Evolutionary conservation across 2,888 invertebrate species (phyloP), one percentile per base, ranked within the genome.

Genomic region (Mactromeris polynyma): DNA sequence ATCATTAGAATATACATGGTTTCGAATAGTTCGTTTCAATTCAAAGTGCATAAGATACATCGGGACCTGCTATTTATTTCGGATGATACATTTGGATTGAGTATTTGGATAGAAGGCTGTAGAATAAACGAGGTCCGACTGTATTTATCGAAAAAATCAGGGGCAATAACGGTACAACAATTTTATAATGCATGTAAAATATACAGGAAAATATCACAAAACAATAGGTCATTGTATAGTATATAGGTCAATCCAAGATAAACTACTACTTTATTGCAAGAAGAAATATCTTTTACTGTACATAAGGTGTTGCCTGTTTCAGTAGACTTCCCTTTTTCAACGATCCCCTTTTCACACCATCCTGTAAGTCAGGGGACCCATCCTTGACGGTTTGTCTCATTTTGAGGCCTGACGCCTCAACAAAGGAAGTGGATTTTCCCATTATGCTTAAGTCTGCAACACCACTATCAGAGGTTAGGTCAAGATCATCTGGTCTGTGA

Each of bases 291-390:
- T 33, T 38, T 51, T 84, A 90, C 42, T 88, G 90, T 2, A 90
- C 86, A 84, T 64, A 90, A 26, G 86, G 86, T 46, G 87, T 90
- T 33, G 89, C 89, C 33, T 90, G 81, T 84, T 90, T 77, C 17
- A 90, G 69, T 26, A 89, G 80, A 69, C 84, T 84, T 26, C 87
- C 90, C 40, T 79, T 81, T 77, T 89, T 90, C 36, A 90, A 38
- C 38, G 90, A 89, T 14, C 79, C 88, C 54, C 80, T 85, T 42
- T 87, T 90, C 42, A 85, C 69, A 26, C 77, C 69, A 73, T 69
- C 83, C 33, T 81, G 33, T 31, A n/a, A 31, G n/a, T 90, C 84
- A 58, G 36, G 33, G 19, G 77, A 40, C 14, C 81, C 77, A 21
- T 79, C 58, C 9, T 85, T 87, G 1, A 19, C 54, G n/a, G 36